These are phyloP conservation scores for Brachionus koreanus DNA, from an alignment of 1,140 invertebrate genomes.

Conservation along the genomic window DNA sequence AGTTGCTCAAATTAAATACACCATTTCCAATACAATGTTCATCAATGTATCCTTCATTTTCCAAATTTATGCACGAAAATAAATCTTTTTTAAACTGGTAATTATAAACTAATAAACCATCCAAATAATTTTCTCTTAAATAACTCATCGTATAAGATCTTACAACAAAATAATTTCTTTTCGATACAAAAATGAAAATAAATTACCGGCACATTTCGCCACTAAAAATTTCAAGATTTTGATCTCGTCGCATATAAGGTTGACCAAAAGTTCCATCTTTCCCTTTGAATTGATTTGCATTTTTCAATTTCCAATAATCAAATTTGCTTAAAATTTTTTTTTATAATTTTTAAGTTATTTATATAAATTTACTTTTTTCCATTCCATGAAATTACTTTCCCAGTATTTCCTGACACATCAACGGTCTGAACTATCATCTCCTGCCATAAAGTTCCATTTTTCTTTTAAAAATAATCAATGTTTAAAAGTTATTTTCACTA, in stretches of 20 bases:
- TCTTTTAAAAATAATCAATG: too few relatives aligned
- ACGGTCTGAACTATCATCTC: neutral
- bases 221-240: neutral
- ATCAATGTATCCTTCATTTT: constrained; percentile 4
- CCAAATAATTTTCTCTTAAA: neutral
- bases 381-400: neutral
- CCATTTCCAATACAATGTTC: constrained; percentile 22
- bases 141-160: constrained; percentile 9
- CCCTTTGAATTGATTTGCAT: neutral
- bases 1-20: constrained; percentile 24
- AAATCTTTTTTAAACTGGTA: constrained; percentile 10
- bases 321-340: neutral
- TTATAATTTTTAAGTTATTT: neutral
- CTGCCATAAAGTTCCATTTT: constrained; percentile 9
- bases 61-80: neutral
- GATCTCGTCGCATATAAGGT: neutral
- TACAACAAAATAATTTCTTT: neutral
- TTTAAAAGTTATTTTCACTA: too few relatives aligned
- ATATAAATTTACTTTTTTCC: neutral
- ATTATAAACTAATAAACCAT: neutral
- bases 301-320: neutral
- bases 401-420: neutral
- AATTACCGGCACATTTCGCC: constrained; percentile 22
- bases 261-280: constrained; percentile 13
- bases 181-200: neutral